Conservation (phyloP, 2,113 vertebrate genomes). For the Gnathonemus longibarbis region DNA sequence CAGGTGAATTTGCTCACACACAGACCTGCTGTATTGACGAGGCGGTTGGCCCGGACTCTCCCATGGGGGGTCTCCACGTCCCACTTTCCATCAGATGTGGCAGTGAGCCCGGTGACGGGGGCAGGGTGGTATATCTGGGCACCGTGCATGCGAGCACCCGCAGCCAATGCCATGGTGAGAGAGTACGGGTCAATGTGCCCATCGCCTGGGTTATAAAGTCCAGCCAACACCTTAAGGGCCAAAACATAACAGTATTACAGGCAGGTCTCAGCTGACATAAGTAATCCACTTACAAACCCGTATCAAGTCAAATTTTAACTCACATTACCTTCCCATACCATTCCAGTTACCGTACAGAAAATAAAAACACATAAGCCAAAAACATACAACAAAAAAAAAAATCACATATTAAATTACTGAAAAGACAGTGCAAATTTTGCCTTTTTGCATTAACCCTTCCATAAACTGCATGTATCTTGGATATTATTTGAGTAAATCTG, state of each 20-base stretch:
- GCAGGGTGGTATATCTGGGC: conserved; percentile 84
- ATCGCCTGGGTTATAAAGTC: conserved; percentile 88
- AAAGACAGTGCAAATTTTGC: not conserved
- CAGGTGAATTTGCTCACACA: not conserved
- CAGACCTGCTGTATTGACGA: conserved; percentile 72
- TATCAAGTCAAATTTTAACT: not conserved
- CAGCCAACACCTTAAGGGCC: conserved; percentile 76
- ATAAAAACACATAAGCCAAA: not conserved
- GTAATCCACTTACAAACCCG: not conserved
- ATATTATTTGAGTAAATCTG: not conserved
- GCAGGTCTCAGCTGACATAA: not conserved
- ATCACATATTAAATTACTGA: not conserved
- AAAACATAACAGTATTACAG: not conserved
- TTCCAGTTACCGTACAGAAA: not conserved
- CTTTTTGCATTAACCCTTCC: not conserved
- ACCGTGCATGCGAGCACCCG: conserved; percentile 88
- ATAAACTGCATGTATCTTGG: not conserved
- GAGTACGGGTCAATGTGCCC: conserved; percentile 98
- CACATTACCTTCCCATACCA: not conserved
- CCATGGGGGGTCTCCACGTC: conserved; percentile 84
- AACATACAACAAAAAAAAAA: not conserved
- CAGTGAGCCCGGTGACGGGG: conserved; percentile 69
- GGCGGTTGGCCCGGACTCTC: conserved; percentile 71
- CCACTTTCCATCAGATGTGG: conserved; percentile 75
- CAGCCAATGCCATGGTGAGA: conserved; percentile 92